phyloP scores from a whole-genome alignment of 2,888 invertebrate genomes.

The Keiferia lycopersicella region DNA sequence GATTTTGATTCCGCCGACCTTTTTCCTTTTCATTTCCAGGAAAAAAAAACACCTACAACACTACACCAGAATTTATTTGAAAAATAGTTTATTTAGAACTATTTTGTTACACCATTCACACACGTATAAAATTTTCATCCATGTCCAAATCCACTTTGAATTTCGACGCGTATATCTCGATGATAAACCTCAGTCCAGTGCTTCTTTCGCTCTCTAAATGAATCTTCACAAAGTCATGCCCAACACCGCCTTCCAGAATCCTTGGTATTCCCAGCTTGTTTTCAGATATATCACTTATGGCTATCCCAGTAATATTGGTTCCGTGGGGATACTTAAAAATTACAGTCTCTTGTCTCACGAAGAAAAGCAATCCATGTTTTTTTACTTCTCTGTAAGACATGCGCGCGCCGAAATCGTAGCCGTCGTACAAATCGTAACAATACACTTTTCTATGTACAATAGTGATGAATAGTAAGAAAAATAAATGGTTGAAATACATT shows the following conservation, averaged over 20 bases:
- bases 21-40: too few species aligned
- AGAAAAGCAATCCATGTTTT: conserved; percentile 50
- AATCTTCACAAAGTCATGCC: conserved; percentile 40
- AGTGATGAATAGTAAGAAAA: neutral
- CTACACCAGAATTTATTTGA: too few species aligned
- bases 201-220: conserved; percentile 49
- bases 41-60: too few species aligned
- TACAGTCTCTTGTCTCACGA: conserved; percentile 42
- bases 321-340: conserved; percentile 46
- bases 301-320: conserved; percentile 51
- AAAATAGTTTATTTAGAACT: too few species aligned
- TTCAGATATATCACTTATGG: conserved; percentile 46
- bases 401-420: conserved; percentile 48
- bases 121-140: neutral
- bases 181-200: conserved; percentile 41
- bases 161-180: conserved; percentile 42
- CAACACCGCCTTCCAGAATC: conserved; percentile 46
- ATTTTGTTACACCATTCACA: too few species aligned
- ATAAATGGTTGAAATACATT: conserved; percentile 5
- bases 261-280: conserved; percentile 41
- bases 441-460: neutral
- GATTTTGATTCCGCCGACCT: too few species aligned
- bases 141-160: conserved; percentile 19
- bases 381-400: conserved; percentile 55
- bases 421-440: conserved; percentile 36